These are phyloP conservation scores for Bursaphelenchus okinawaensis DNA, from an alignment of 2,888 invertebrate species.

Conservation along the genomic window DNA sequence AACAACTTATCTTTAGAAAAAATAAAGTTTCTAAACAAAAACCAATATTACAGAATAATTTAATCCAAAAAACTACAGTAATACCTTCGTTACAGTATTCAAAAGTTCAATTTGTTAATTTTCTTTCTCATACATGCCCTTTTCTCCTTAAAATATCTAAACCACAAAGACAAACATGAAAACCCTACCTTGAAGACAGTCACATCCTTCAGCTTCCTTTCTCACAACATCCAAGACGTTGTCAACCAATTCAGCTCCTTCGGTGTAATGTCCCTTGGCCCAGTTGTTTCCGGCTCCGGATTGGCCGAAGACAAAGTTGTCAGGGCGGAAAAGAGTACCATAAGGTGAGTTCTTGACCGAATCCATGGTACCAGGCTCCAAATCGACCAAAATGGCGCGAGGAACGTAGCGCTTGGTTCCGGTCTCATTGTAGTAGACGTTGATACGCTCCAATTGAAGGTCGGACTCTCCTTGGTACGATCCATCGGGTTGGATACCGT, in stretches of 20 bases:
- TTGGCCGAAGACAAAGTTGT: slow-evolving; percentile 70
- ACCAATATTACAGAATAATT: no score
- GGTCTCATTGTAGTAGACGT: slow-evolving; percentile 35
- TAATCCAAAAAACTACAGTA: not conserved
- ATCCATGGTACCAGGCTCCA: slow-evolving; percentile 90
- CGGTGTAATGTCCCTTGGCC: slow-evolving; percentile 87
- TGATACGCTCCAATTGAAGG: slow-evolving; percentile 62
- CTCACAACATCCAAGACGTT: slow-evolving; percentile 66
- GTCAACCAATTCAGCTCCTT: slow-evolving; percentile 69
- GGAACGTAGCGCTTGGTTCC: slow-evolving; percentile 39
- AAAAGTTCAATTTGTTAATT: not conserved
- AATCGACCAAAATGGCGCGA: slow-evolving; percentile 82
- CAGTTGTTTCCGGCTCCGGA: slow-evolving; percentile 80
- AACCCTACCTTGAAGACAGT: slow-evolving; percentile 70
- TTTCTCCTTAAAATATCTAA: not conserved
- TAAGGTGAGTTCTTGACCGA: slow-evolving; percentile 85
- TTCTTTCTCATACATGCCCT: not conserved
- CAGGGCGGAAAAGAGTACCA: slow-evolving; percentile 76
- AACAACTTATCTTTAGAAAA: not conserved
- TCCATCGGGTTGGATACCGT: slow-evolving; percentile 49
- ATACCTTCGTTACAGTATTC: not conserved
- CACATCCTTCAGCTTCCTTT: slow-evolving; percentile 76
- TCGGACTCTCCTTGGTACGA: slow-evolving; percentile 68
- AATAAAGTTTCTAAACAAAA: no score
- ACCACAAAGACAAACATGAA: not conserved